phyloP scores from a whole-genome alignment of 2,888 invertebrate species.

The Lithophane ornitopus region DNA sequence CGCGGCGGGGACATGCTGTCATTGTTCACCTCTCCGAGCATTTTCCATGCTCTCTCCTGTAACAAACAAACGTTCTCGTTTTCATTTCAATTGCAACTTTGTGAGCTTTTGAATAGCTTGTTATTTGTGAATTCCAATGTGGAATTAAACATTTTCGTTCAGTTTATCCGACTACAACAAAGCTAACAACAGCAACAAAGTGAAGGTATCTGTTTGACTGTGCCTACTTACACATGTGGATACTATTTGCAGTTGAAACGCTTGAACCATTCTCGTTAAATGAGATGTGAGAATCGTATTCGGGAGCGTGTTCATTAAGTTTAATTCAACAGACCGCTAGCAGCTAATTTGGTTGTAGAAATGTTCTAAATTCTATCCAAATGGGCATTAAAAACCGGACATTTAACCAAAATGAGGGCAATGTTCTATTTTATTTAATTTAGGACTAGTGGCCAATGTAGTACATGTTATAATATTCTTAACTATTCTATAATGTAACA shows the following conservation, averaged over 20 bases:
- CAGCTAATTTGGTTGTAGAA: constrained; percentile 40
- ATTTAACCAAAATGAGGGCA: constrained; percentile 1
- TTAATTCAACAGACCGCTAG: constrained; percentile 39
- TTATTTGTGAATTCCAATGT: neutral
- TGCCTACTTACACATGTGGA: neutral
- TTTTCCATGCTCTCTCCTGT: constrained; percentile 88
- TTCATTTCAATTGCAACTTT: constrained; percentile 36
- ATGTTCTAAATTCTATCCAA: constrained; percentile 25
- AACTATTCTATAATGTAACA: too few relatives aligned
- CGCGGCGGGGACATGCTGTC: constrained; percentile 89
- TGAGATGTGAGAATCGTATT: constrained; percentile 38
- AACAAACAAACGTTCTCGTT: constrained; percentile 76
- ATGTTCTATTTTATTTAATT: constrained; percentile 1
- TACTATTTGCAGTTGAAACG: constrained; percentile 15
- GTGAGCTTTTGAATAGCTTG: constrained; percentile 2
- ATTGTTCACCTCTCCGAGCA: constrained; percentile 85
- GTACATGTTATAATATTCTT: neutral
- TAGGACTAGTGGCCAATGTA: neutral
- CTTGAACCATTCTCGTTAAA: constrained; percentile 41
- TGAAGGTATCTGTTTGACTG: constrained; percentile 5
- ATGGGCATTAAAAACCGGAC: constrained; percentile 10
- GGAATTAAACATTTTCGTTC: constrained; percentile 4
- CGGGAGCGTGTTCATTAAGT: constrained; percentile 27
- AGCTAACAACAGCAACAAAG: neutral
- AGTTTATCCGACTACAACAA: constrained; percentile 1